Conservation (phyloP, 2,797 vertebrate species). For the Sebastes steindachneri region DNA sequence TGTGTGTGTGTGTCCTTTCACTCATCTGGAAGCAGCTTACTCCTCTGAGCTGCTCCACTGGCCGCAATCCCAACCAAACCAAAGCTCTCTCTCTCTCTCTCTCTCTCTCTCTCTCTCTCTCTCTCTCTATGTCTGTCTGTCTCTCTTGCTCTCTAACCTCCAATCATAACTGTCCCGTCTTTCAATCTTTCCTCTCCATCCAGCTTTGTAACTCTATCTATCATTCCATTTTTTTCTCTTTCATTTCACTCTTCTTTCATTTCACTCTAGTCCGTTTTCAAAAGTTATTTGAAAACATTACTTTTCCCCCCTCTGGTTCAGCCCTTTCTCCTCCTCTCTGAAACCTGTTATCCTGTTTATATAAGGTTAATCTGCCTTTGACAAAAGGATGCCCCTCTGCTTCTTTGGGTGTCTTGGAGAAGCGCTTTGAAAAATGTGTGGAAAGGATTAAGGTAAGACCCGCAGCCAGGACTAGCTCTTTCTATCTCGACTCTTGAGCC, state of each 20-base stretch:
- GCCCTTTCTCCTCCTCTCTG: constrained; percentile 45
- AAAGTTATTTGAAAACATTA: constrained; percentile 57
- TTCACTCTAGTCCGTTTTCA: constrained; percentile 47
- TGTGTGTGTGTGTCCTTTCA: constrained; percentile 55
- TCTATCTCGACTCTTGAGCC: constrained; percentile 65
- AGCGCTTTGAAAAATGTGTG: constrained; percentile 74
- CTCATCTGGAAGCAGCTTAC: constrained; percentile 73
- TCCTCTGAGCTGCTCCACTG: constrained; percentile 74
- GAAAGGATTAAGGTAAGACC: constrained; percentile 80
- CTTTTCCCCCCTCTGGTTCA: constrained; percentile 26
- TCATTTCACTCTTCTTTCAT: constrained; percentile 43
- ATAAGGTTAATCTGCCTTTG: constrained; percentile 77
- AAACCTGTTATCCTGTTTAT: constrained; percentile 79
- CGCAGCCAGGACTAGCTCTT: constrained; percentile 60
- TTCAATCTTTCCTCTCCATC: constrained; percentile 56
- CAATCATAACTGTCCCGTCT: constrained; percentile 63
- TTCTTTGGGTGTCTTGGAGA: constrained; percentile 65
- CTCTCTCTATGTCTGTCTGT: not conserved
- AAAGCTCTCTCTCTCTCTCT: constrained; percentile 46
- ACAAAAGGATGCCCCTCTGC: constrained; percentile 72
- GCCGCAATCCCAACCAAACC: constrained; percentile 66
- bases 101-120: not conserved
- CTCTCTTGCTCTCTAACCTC: constrained; percentile 26
- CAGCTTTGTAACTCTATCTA: constrained; percentile 56
- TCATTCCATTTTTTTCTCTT: constrained; percentile 56